These are phyloP conservation scores for Drosophila paulistorum DNA, from an alignment of 1,140 invertebrate species.

Conservation along the genomic window DNA sequence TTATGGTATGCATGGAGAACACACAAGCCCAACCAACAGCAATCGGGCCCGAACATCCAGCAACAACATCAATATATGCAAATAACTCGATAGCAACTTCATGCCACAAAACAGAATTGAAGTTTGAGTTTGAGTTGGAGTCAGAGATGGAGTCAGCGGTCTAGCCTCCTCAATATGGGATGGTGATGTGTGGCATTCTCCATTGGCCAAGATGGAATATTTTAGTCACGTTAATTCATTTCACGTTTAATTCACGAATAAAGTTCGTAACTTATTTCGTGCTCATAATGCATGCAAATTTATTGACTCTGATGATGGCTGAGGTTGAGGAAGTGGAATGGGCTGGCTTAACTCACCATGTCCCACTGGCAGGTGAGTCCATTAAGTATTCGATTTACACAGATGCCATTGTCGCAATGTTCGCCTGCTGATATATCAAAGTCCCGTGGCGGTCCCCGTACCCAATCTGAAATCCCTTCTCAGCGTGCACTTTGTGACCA, in stretches of 20 bases:
- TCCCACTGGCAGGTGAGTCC: slow-evolving; percentile 54
- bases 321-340: too few relatives aligned
- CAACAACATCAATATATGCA: slow-evolving; percentile 61
- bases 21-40: not conserved
- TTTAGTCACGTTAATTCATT: slow-evolving; percentile 79
- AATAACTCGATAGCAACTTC: slow-evolving; percentile 42
- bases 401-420: slow-evolving; percentile 31
- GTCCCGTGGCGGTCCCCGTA: slow-evolving; percentile 9
- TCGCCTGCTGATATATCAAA: slow-evolving; percentile 51
- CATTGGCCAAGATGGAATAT: slow-evolving; percentile 66
- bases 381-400: slow-evolving; percentile 79
- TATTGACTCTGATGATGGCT: slow-evolving; percentile 37
- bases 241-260: slow-evolving; percentile 68
- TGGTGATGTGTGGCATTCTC: slow-evolving; percentile 11
- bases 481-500: slow-evolving; percentile 53
- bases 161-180: slow-evolving; percentile 1
- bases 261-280: slow-evolving; percentile 75
- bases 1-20: slow-evolving; percentile 46
- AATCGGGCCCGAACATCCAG: slow-evolving; percentile 1
- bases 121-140: not conserved
- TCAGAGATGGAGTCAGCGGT: not conserved
- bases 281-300: slow-evolving; percentile 75
- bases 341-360: too few relatives aligned
- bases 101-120: not conserved
- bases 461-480: slow-evolving; percentile 3